A percentile compares a stretch with the other conserved stretches of the same genome.
phyloP scores from a whole-genome alignment of 2,797 vertebrate genomes.

The Squalus acanthias region DNA sequence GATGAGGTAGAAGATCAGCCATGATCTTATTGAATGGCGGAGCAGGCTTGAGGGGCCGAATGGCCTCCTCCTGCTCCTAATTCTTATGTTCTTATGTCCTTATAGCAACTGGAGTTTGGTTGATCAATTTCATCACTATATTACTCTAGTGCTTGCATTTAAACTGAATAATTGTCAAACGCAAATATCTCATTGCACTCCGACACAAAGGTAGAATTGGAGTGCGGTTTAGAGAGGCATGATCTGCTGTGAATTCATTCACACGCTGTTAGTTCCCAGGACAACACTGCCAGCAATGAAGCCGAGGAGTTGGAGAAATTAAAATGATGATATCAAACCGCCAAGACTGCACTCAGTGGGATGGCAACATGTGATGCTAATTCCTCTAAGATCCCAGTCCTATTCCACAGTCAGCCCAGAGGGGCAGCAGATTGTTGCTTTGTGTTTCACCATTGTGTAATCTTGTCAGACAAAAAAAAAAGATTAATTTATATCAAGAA shows the following conservation, averaged over 20 bases:
- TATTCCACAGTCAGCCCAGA: not conserved
- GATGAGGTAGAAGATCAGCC: too few species aligned
- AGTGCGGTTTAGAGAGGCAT: not conserved
- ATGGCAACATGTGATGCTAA: not conserved
- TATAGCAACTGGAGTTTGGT: not conserved
- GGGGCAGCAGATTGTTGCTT: not conserved
- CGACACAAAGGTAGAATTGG: not conserved
- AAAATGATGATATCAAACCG: not conserved
- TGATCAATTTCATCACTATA: not conserved
- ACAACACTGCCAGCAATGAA: not conserved
- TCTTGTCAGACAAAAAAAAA: not conserved
- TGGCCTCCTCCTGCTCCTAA: too few species aligned
- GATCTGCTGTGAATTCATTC: not conserved
- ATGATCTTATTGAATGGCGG: too few species aligned
- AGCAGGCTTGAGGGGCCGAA: too few species aligned
- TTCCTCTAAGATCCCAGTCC: not conserved
- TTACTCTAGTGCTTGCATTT: not conserved
- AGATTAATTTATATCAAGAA: not conserved
- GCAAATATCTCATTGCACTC: not conserved
- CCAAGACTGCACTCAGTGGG: not conserved
- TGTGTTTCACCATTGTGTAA: not conserved
- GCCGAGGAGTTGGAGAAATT: not conserved
- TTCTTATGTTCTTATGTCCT: too few species aligned
- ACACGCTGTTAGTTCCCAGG: not conserved
- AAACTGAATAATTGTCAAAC: not conserved